phyloP scores from a whole-genome alignment of 35 echinoderm and acorn worm species.

The Heliocidaris erythrogramma region DNA sequence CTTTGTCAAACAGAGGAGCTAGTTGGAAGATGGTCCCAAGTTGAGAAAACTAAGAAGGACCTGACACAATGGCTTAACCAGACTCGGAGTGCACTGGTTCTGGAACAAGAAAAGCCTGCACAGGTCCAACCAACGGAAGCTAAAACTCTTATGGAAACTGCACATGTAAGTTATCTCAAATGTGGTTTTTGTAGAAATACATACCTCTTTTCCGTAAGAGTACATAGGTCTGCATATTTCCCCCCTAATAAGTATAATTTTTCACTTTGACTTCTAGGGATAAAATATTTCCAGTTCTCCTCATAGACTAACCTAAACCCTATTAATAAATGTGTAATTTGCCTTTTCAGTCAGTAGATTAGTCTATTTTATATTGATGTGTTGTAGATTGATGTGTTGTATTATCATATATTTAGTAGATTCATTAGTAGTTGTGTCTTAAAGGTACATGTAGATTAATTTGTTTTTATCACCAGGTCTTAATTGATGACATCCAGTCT shows the following conservation, averaged over 20 bases:
- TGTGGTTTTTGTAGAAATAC: neutral
- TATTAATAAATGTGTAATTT: too few species aligned
- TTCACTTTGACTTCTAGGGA: too few species aligned
- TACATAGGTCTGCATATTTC: too few species aligned
- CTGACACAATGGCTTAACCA: constrained; percentile 59
- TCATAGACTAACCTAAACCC: too few species aligned
- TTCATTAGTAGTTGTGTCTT: too few species aligned
- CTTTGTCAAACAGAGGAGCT: constrained; percentile 27
- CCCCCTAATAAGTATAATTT: too few species aligned
- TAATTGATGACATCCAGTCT: constrained; percentile 45
- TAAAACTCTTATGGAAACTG: constrained; percentile 38
- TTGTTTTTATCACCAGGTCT: constrained; percentile 33
- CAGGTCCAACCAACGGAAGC: constrained; percentile 41
- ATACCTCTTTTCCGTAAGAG: neutral
- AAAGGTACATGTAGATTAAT: too few species aligned
- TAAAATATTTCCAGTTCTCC: too few species aligned
- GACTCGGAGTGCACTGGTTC: constrained; percentile 19
- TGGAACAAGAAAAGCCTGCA: constrained; percentile 60
- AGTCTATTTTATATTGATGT: too few species aligned
- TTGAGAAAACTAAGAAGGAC: constrained; percentile 48
- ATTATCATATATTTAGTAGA: too few species aligned
- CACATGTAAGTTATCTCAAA: constrained; percentile 51
- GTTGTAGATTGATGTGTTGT: too few species aligned
- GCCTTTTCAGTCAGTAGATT: too few species aligned
- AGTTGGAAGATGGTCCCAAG: constrained; percentile 35